phyloP scores from a whole-genome alignment of 2,797 vertebrate species.

The Catamblyrhynchus diadema region DNA sequence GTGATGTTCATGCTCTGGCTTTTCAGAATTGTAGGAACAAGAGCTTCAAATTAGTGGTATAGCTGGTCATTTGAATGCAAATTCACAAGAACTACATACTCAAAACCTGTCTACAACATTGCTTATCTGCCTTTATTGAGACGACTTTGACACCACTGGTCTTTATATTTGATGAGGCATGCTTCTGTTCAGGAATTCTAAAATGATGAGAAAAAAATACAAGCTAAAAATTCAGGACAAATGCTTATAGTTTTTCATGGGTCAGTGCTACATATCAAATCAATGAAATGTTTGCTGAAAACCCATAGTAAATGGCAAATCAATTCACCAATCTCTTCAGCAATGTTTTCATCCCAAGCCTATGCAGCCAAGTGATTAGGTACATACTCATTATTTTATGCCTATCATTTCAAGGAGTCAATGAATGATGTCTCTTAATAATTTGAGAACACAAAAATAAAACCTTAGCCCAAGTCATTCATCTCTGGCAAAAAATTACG shows the following conservation, averaged over 20 bases:
- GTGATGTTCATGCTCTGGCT: not conserved
- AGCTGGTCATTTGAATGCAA: constrained; percentile 41
- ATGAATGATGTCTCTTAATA: not conserved
- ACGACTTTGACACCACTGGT: constrained; percentile 12
- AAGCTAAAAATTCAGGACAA: constrained; percentile 58
- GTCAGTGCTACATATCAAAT: constrained; percentile 69
- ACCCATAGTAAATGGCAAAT: constrained; percentile 71
- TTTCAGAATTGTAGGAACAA: constrained; percentile 30
- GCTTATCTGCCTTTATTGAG: constrained; percentile 7
- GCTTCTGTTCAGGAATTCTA: not conserved
- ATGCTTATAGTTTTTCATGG: constrained; percentile 52
- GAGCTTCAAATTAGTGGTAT: constrained; percentile 4
- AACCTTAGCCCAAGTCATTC: not conserved
- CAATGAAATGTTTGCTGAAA: constrained; percentile 70
- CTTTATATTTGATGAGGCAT: constrained; percentile 16
- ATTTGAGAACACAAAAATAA: not conserved
- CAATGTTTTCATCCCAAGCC: constrained; percentile 62
- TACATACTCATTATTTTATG: constrained; percentile 59
- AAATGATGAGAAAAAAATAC: not conserved
- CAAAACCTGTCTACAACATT: not conserved
- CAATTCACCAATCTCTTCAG: constrained; percentile 71
- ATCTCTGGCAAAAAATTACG: not conserved
- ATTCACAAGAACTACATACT: not conserved
- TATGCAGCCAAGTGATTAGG: constrained; percentile 62
- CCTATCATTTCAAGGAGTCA: constrained; percentile 56